Conservation (phyloP, 2,113 vertebrate genomes). For the Gallinago media region DNA sequence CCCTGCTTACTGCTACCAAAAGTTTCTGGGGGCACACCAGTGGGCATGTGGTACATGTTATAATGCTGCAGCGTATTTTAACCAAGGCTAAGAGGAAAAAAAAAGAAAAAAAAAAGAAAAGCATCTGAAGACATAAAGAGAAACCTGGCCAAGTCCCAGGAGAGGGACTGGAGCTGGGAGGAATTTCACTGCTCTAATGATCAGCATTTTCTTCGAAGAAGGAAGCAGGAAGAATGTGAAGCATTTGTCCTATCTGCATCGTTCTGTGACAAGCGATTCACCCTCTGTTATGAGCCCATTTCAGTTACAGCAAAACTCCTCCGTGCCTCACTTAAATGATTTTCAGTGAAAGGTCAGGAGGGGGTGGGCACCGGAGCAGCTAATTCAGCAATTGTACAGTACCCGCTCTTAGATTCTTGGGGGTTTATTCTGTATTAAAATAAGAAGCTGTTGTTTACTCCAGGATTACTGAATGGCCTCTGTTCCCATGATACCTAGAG, state of each 20-base stretch:
- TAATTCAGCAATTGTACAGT: not conserved
- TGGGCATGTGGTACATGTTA: not conserved
- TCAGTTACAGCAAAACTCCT: not conserved
- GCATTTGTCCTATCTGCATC: not conserved
- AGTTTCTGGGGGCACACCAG: not conserved
- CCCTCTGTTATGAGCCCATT: not conserved
- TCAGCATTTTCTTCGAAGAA: not conserved
- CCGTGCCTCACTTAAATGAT: not conserved
- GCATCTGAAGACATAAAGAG: not conserved
- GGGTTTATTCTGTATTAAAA: constrained; percentile 34
- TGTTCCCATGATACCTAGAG: constrained; percentile 41
- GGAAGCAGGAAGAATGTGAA: constrained; percentile 35
- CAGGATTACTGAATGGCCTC: not conserved
- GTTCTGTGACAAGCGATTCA: not conserved
- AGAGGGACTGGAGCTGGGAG: not conserved
- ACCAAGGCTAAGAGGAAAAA: not conserved
- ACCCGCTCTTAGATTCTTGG: not conserved
- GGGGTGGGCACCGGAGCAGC: not conserved
- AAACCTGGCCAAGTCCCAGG: not conserved
- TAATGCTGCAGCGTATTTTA: not conserved
- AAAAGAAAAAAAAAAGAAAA: not conserved
- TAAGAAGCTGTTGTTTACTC: constrained; percentile 18
- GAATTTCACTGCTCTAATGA: constrained; percentile 17
- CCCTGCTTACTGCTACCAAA: not conserved
- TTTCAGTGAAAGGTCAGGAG: not conserved